Evolutionary conservation across 2,888 invertebrate species (phyloP).

Genomic region (Nymphalis c-album): DNA sequence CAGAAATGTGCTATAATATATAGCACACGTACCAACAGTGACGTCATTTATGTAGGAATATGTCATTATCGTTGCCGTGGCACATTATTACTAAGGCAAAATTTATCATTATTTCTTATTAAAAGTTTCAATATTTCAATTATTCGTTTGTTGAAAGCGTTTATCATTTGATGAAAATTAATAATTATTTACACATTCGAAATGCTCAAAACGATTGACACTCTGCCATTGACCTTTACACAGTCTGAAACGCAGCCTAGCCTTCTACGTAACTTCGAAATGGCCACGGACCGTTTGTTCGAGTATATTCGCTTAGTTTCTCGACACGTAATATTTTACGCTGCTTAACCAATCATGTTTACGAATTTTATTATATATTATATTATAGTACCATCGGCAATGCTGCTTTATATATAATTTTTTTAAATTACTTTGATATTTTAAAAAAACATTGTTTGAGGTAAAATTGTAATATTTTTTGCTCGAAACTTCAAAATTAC

Average conservation of each 20-base stretch:
- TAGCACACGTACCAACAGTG: no score
- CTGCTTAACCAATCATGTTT: background rate
- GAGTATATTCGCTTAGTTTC: conserved; percentile 11
- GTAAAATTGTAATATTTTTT: no score
- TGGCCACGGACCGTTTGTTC: conserved; percentile 29
- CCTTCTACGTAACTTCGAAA: conserved; percentile 18
- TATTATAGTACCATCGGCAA: no score
- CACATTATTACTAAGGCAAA: background rate
- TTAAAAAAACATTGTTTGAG: no score
- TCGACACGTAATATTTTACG: background rate
- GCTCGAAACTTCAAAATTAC: no score
- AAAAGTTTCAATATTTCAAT: background rate
- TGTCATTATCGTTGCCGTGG: background rate
- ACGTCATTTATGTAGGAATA: no score
- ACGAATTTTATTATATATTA: conserved; percentile 1
- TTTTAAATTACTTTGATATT: no score
- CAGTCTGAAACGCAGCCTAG: conserved; percentile 21
- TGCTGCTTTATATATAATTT: no score
- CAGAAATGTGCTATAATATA: no score
- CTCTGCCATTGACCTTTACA: conserved; percentile 31
- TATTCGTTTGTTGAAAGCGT: background rate
- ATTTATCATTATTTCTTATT: background rate
- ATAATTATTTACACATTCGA: background rate
- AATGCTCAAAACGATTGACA: conserved; percentile 7
- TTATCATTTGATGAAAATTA: background rate